Base-by-base conservation (phyloP, 2,113 vertebrate genomes). In the Proteles cristata region DNA sequence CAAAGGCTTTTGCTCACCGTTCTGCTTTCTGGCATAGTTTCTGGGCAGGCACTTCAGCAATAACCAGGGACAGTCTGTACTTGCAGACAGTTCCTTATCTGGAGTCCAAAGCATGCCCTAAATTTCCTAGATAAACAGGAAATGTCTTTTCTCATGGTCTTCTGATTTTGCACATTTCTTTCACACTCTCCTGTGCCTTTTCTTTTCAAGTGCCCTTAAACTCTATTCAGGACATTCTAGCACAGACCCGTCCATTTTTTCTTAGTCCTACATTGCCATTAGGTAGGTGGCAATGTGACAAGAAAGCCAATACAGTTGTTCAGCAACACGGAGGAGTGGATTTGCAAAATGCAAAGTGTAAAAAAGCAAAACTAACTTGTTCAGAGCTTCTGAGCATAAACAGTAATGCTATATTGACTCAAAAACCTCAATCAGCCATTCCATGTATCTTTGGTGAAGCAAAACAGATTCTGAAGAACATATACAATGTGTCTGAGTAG, bases 401-500 rank as follows among this genome's bases (percentile, higher is more conserved):
- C 0, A 90, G 50, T 17, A 86, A 73, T 5, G n/a, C 23, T 66
- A 48, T n/a, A n/a, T 2, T 66, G 81, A 83, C 4, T 69, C 16
- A 94, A 88, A 93, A 83, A 21, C 35, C 63, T 33, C 21, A 50
- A 50, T 39, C n/a, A 66, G 61, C 15, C 61, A 69, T 68, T 48
- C n/a, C 77, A 89, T 17, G 10, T 14, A 69, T 50, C 43, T 53
- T 61, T 35, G 35, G 21, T 45, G 28, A 93, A 84, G 39, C 28
- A 82, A 85, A 97, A 63, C 1, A 69, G 65, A 96, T 45, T 94
- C 15, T 92, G 48, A 94, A 61, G n/a, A 96, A 86, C 31, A 71
- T 2, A 35, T 1, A 68, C 6, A 8, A 74, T 45, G 58, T 61
- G 11, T 50, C 61, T 93, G 81, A 71, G 43, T 48, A 93, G 4